Evolutionary conservation across 2,797 vertebrate genomes (phyloP), one percentile per base, ranked within the genome.

Genomic region (Chloroceryle inda): DNA sequence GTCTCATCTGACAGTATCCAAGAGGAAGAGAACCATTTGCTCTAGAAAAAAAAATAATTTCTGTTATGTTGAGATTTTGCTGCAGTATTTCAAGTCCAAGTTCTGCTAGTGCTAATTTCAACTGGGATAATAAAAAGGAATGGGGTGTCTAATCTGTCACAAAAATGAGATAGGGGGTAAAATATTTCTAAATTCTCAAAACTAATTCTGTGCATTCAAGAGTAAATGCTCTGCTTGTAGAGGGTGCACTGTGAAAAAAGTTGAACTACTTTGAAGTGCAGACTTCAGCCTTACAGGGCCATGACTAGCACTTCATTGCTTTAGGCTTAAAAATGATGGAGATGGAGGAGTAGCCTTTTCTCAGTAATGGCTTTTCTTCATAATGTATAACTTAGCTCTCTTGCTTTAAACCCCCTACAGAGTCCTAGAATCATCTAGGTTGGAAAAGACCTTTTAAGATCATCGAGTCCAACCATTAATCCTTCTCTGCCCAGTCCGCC

Each of bases 291-390:
- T 90, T 88, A 76, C 52, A 69, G 55, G 78, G 58, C 35, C 40
- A 27, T 45, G 69, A 56, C 38, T 69, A 66, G 66, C 42, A 56
- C 53, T 93, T 78, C 50, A 56, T 84, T 91, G 82, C 85, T 96
- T 88, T 85, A 92, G 90, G 83, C 83, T 95, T 84, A 35, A 88
- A 91, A 92, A 63, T 78, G 80, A 76, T 88, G 88, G 79, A 85
- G 87, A 91, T 2, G 4, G 79, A 88, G 8, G 20, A 91, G 82
- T 80, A 73, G 52, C 59, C 82, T 94, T 69, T 92, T 67, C 74
- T 66, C 58, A 81, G 63, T 89, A 94, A 95, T 73, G 86, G 47
- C 62, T 93, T 85, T 88, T 76, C 78, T 96, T 92, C 79, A 49
- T 88, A 81, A 94, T 84, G 13, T 81, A 18, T 90, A 76, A 88